These are phyloP conservation scores for Spea bombifrons DNA, from an alignment of 2,113 vertebrate species.

Conservation along the genomic window DNA sequence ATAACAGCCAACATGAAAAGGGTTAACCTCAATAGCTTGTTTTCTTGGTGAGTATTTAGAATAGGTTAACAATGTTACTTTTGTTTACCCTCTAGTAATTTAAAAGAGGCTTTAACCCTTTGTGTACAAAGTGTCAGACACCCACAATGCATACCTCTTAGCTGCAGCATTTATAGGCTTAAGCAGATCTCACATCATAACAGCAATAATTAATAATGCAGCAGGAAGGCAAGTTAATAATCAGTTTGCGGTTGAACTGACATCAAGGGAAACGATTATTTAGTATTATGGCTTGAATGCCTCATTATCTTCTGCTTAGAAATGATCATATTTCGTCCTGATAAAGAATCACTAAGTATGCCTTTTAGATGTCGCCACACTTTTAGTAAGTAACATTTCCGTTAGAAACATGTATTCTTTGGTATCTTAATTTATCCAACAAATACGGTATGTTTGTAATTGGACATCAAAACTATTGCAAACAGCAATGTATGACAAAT, in stretches of 20 bases:
- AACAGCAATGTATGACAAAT: no score
- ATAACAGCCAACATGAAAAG: not conserved
- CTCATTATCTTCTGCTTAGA: slow-evolving; percentile 8
- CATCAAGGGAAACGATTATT: slow-evolving; percentile 36
- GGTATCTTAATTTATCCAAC: no score
- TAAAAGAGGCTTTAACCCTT: not conserved
- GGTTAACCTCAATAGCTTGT: not conserved
- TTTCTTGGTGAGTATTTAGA: not conserved
- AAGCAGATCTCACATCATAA: slow-evolving; percentile 12
- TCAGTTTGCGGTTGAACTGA: slow-evolving; percentile 28
- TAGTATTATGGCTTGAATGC: slow-evolving; percentile 22
- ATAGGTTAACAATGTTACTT: not conserved
- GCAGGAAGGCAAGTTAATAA: slow-evolving; percentile 21
- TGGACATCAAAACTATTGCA: no score
- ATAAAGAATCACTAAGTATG: not conserved
- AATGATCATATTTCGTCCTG: slow-evolving; percentile 5
- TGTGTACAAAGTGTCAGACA: not conserved
- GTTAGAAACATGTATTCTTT: no score
- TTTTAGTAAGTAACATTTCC: not conserved
- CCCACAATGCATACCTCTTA: not conserved
- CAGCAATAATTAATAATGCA: slow-evolving; percentile 25
- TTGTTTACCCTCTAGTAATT: not conserved
- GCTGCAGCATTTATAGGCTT: not conserved
- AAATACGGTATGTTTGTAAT: no score
- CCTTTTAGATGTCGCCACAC: not conserved